These are phyloP conservation scores for Eupeodes luniger DNA, from an alignment of 2,888 invertebrate genomes.

Conservation along the genomic window DNA sequence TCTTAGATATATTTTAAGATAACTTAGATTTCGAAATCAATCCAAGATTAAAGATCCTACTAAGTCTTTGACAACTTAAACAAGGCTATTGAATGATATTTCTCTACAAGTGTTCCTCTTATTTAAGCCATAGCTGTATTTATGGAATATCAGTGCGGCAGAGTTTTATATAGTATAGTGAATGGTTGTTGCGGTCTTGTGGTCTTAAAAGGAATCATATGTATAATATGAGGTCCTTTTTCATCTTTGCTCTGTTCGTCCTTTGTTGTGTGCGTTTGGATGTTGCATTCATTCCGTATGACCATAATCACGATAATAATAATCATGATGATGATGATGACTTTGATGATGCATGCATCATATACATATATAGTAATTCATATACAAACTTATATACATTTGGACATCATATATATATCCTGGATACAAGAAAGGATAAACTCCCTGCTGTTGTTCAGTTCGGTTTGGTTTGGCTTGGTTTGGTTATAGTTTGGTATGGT, in stretches of 20 bases:
- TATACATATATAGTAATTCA: not conserved
- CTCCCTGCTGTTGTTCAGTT: conserved; percentile 70
- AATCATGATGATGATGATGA: conserved; percentile 49
- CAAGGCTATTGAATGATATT: too few relatives aligned
- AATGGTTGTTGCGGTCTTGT: conserved; percentile 67
- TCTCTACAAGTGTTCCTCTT: too few relatives aligned
- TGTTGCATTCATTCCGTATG: not conserved
- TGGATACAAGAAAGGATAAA: conserved; percentile 59
- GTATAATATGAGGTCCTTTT: conserved; percentile 49
- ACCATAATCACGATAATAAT: conserved; percentile 30
- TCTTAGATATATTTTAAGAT: too few relatives aligned
- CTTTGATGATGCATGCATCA: conserved; percentile 62
- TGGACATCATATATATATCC: conserved; percentile 31
- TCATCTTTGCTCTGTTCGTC: conserved; percentile 30
- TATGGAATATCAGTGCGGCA: conserved; percentile 1
- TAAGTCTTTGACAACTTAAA: too few relatives aligned
- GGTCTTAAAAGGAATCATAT: conserved; percentile 62
- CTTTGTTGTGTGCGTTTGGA: conserved; percentile 9
- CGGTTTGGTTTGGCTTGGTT: conserved; percentile 46
- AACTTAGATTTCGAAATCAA: too few relatives aligned
- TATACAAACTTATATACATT: not conserved
- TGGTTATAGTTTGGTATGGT: conserved; percentile 9
- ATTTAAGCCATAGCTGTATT: not conserved
- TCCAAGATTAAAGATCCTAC: too few relatives aligned
- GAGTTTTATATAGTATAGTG: conserved; percentile 6